Conservation (phyloP, 1,140 invertebrate genomes). For the Dendroctonus valens region DNA sequence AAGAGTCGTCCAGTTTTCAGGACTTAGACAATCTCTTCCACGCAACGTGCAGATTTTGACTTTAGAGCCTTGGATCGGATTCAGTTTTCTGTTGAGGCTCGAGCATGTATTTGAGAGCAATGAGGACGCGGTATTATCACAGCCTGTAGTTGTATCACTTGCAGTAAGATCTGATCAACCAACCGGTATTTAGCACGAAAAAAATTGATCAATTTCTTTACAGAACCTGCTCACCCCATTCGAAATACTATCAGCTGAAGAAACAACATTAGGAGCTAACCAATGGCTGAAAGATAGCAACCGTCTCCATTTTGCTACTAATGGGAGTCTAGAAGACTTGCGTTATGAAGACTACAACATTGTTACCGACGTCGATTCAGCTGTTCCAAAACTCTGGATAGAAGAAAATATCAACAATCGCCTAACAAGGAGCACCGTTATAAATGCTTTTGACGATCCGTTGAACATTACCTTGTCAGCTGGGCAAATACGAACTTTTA, state of each 20-base stretch:
- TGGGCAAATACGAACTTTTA: conserved; percentile 46
- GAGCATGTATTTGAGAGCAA: conserved; percentile 83
- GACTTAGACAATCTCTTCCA: conserved; percentile 58
- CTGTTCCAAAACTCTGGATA: conserved; percentile 16
- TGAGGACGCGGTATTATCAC: conserved; percentile 62
- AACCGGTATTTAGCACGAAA: neutral
- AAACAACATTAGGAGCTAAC: conserved; percentile 43
- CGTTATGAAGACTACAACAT: conserved; percentile 8
- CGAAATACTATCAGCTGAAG: conserved; percentile 37
- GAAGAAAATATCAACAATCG: conserved; percentile 7
- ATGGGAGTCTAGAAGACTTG: conserved; percentile 18
- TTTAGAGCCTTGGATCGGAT: conserved; percentile 76
- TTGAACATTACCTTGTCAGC: conserved; percentile 38
- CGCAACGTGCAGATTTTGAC: conserved; percentile 83
- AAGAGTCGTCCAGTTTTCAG: conserved; percentile 38
- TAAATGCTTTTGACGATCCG: conserved; percentile 31
- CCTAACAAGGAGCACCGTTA: conserved; percentile 14
- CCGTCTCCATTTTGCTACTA: conserved; percentile 33
- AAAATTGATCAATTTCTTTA: conserved; percentile 21
- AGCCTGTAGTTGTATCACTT: conserved; percentile 58
- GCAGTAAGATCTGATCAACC: conserved; percentile 45
- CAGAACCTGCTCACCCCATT: conserved; percentile 42
- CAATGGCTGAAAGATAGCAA: conserved; percentile 39
- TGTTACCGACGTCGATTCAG: conserved; percentile 1
- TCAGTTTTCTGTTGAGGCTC: conserved; percentile 71